Conservation (phyloP, 2,797 vertebrate species). For the Urocyon cinereoargenteus region DNA sequence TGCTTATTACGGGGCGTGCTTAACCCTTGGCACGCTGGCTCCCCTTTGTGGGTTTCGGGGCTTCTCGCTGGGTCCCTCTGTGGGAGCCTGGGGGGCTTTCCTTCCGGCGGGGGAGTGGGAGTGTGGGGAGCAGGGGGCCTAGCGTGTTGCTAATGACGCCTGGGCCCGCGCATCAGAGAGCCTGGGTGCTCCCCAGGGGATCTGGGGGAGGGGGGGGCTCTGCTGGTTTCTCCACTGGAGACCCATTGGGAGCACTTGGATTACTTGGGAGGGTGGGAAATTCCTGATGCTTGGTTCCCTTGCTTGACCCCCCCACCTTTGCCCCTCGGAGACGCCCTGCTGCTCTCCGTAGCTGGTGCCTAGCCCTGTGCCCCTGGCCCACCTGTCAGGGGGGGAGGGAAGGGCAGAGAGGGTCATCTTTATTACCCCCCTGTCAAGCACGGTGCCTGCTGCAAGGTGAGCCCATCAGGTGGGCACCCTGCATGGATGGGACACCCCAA, state of each 20-base stretch:
- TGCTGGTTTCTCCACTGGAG: not conserved
- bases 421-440: not conserved
- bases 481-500: no score
- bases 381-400: no score
- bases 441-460: rapidly evolving
- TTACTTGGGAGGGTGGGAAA: not conserved
- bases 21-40: constrained; percentile 88
- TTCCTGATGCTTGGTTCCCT: not conserved
- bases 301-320: not conserved
- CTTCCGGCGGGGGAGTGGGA: not conserved
- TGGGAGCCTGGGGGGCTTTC: constrained; percentile 44
- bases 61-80: not conserved
- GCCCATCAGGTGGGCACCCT: not conserved
- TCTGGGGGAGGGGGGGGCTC: not conserved
- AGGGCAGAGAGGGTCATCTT: not conserved
- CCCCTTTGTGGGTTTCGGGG: constrained; percentile 61
- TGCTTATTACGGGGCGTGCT: constrained; percentile 90
- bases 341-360: rapidly evolving
- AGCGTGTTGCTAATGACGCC: not conserved
- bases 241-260: not conserved
- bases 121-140: not conserved
- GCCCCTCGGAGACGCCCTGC: not conserved
- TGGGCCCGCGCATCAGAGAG: not conserved
- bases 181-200: not conserved
- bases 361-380: not conserved